Percentiles rank a stretch among this genome's conserved stretches.
Conservation (phyloP, 2,113 vertebrate genomes). For the Echinops telfairi region DNA sequence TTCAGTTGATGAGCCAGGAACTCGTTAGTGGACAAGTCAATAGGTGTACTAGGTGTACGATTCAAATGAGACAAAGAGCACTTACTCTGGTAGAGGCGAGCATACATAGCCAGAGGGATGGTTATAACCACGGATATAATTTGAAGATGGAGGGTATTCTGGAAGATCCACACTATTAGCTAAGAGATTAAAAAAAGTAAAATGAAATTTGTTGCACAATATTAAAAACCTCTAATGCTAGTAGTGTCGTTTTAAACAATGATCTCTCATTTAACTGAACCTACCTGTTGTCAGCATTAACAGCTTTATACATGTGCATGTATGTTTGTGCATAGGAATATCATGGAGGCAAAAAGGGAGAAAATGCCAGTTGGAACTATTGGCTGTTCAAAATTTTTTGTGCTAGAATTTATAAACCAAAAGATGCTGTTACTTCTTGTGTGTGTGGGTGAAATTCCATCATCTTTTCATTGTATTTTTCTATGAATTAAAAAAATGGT, state of each 20-base stretch:
- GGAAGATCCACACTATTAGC: conserved; percentile 84
- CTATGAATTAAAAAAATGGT: no score
- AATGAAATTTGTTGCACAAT: conserved; percentile 50
- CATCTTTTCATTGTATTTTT: no score
- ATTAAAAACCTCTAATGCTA: conserved; percentile 38
- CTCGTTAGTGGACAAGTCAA: conserved; percentile 29
- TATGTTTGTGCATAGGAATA: background rate
- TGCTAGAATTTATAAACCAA: conserved; percentile 4
- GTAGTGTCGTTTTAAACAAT: background rate
- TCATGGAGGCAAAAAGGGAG: background rate
- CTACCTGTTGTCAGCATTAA: background rate
- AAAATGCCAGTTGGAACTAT: background rate
- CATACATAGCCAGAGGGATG: conserved; percentile 85
- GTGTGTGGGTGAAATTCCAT: no score
- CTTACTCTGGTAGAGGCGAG: conserved; percentile 84
- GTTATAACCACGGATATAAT: conserved; percentile 83
- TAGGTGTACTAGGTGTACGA: conserved; percentile 22
- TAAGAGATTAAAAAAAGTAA: conserved; percentile 62
- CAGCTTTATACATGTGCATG: background rate
- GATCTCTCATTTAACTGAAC: background rate
- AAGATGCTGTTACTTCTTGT: background rate
- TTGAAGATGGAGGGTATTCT: conserved; percentile 75
- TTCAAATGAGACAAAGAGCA: conserved; percentile 11
- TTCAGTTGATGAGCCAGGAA: conserved; percentile 30
- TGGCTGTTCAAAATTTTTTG: background rate